These are phyloP conservation scores for Tylochromis polylepis DNA, from an alignment of 2,113 vertebrate genomes.

Conservation along the genomic window DNA sequence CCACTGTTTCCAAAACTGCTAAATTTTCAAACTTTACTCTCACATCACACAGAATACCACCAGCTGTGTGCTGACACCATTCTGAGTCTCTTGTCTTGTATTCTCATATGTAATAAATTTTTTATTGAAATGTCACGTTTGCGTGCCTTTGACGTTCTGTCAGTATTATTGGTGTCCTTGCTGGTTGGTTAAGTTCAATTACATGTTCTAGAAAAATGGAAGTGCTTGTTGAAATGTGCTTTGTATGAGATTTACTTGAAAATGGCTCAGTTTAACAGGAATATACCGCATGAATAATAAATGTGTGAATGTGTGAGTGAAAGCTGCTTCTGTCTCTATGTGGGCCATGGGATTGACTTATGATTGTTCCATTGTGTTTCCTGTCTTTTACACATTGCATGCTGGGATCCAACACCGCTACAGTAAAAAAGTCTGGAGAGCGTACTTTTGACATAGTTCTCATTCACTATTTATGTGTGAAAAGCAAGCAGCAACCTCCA, in stretches of 20 bases:
- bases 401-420: background rate
- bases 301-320: background rate
- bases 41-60: background rate
- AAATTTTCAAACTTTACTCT: background rate
- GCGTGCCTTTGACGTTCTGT: background rate
- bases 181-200: background rate
- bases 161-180: background rate
- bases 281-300: background rate
- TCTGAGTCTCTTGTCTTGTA: background rate
- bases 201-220: background rate
- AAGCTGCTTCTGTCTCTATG: background rate
- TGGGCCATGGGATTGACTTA: background rate
- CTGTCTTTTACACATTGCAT: background rate
- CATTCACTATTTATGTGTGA: background rate
- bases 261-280: background rate
- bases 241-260: background rate
- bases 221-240: background rate
- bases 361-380: background rate
- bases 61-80: background rate
- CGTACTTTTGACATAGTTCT: background rate
- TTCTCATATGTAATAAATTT: background rate
- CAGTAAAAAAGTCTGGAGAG: background rate
- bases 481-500: background rate
- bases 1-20: background rate
- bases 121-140: background rate